Conservation (phyloP, 2,888 invertebrate genomes). For the Athalia cordata region DNA sequence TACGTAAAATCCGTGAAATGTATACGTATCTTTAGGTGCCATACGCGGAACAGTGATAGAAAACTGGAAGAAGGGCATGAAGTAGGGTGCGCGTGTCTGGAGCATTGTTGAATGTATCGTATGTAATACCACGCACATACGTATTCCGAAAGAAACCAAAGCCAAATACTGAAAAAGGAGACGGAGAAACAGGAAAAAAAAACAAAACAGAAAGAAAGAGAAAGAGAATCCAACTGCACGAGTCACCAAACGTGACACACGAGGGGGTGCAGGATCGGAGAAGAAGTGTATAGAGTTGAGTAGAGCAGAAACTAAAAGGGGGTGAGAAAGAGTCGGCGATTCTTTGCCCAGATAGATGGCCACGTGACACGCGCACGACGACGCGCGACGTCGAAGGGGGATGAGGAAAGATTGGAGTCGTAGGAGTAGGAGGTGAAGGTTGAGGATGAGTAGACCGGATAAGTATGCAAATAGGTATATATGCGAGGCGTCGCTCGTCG, state of each 20-base stretch:
- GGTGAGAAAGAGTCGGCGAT: slow-evolving; percentile 26
- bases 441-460: not conserved
- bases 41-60: too few species aligned
- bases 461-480: slow-evolving; percentile 23
- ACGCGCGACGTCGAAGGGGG: too few species aligned
- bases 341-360: not conserved
- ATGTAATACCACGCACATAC: too few species aligned
- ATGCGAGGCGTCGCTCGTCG: not conserved
- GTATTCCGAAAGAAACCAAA: not conserved
- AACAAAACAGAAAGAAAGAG: slow-evolving; percentile 26
- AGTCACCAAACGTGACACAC: too few species aligned
- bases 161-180: not conserved
- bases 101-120: too few species aligned
- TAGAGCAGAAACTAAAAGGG: not conserved
- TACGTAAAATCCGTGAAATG: too few species aligned
- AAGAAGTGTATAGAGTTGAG: slow-evolving; percentile 48
- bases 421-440: too few species aligned
- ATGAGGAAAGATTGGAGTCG: too few species aligned
- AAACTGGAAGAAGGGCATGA: too few species aligned
- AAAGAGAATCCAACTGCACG: too few species aligned
- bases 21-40: too few species aligned
- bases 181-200: slow-evolving; percentile 7
- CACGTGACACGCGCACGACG: slow-evolving; percentile 30
- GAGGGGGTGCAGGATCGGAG: not conserved
- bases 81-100: too few species aligned